Conservation (phyloP, 2,888 invertebrate genomes). For the Coelogynopora nodosa region DNA sequence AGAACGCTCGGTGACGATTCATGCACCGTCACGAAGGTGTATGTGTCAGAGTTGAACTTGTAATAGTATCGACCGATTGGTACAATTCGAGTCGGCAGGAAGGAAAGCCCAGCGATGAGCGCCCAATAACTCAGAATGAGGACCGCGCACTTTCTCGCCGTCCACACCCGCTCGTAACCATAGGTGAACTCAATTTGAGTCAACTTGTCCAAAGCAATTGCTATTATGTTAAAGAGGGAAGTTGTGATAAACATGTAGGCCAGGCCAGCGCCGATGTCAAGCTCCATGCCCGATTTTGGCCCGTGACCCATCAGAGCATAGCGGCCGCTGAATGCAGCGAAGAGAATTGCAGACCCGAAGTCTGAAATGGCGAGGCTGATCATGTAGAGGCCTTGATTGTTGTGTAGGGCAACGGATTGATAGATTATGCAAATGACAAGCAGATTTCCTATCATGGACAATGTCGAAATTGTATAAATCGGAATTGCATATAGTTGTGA, state of each 20-base stretch:
- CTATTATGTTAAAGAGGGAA: constrained; percentile 36
- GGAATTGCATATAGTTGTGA: background rate
- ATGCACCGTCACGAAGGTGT: constrained; percentile 37
- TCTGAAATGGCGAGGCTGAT: constrained; percentile 39
- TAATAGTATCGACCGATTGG: constrained; percentile 38
- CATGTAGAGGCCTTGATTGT: constrained; percentile 43
- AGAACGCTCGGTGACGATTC: background rate
- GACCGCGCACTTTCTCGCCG: constrained; percentile 11
- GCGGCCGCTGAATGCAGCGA: constrained; percentile 28
- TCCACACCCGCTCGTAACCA: constrained; percentile 33
- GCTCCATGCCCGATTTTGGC: constrained; percentile 38
- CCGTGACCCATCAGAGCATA: constrained; percentile 36
- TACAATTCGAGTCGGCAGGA: constrained; percentile 35
- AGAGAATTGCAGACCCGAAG: constrained; percentile 37
- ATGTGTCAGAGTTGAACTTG: constrained; percentile 41
- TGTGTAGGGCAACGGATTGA: constrained; percentile 29
- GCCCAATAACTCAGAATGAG: constrained; percentile 25
- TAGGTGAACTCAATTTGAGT: constrained; percentile 40
- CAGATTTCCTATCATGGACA: constrained; percentile 2
- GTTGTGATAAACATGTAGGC: constrained; percentile 34
- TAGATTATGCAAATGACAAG: constrained; percentile 16
- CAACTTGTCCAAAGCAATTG: constrained; percentile 40
- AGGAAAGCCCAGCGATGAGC: background rate
- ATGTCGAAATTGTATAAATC: background rate
- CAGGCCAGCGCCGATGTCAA: constrained; percentile 41